Base-by-base conservation (phyloP, 2,888 invertebrate genomes). In the Cremastinae sp. region DNA sequence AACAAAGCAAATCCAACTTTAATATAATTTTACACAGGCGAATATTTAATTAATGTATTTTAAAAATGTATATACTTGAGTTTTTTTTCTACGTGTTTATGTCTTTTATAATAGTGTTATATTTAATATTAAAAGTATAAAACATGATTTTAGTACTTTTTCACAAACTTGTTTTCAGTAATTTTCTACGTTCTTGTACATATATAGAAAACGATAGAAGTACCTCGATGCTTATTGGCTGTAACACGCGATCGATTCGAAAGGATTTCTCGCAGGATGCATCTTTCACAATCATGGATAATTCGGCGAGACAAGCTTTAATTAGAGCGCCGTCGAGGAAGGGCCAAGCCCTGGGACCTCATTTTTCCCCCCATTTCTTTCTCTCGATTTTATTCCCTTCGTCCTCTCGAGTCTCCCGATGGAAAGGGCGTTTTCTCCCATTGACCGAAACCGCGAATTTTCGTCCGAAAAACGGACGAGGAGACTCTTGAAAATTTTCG, bases 271-370 rank as follows among this genome's bases (percentile, higher is more conserved):
- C 47, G 65, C 69, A 75, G 74, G 79, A 72, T 72, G 80, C 79
- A 81, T 83, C 80, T 75, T 82, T 85, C 80, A 79, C 78, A 78
- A 81, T 78, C 73, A 38, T 49, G 47, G 62, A 74, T 84, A 83
- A 85, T 82, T 82, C 74, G 65, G 70, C 78, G 74, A 59, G 80
- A 80, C 82, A 78, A 74, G 71, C 80, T 78, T 79, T 78, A 72
- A 83, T 83, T 82, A 81, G 62, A 28, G 28, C 5, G 5, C 28
- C 53, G 65, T 53, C 62, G 47, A 66, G 61, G 41, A 72, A 28
- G 5, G 64, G 76, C 76, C 73, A 59, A 73, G 73, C 76, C 76
- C 72, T 72, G 56, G 66, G 62, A 22, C 59, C 74, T 51, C 59
- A 62, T 51, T 43, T 36, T 41, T 51, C 16, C 41, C 43, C 58